Conservation (phyloP, 2,888 invertebrate species). For the Nudaria mundana region DNA sequence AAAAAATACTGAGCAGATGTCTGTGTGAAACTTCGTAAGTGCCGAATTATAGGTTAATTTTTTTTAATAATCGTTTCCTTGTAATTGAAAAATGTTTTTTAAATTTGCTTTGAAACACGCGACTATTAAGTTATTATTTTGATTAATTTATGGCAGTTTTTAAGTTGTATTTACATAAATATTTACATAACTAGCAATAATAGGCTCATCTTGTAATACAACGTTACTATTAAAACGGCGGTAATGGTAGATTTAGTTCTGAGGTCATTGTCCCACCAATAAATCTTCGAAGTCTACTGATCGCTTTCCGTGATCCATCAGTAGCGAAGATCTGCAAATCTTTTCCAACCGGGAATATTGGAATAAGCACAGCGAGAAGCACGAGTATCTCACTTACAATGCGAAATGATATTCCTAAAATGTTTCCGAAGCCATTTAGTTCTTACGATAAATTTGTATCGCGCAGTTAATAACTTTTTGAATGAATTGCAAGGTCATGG, state of each 20-base stretch:
- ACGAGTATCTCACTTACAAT: constrained; percentile 35
- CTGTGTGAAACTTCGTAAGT: constrained; percentile 25
- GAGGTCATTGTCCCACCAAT: too few relatives aligned
- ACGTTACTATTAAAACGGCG: too few relatives aligned
- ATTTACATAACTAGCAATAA: too few relatives aligned
- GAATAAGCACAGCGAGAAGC: constrained; percentile 40
- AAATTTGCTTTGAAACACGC: background rate
- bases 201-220: too few relatives aligned
- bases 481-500: too few relatives aligned
- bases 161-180: too few relatives aligned
- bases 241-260: too few relatives aligned
- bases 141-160: background rate
- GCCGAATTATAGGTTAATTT: constrained; percentile 12
- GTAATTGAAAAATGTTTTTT: constrained; percentile 14
- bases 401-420: constrained; percentile 46
- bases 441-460: constrained; percentile 13
- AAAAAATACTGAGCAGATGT: constrained; percentile 44
- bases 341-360: too few relatives aligned
- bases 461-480: background rate
- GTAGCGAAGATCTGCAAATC: too few relatives aligned
- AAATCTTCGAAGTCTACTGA: too few relatives aligned
- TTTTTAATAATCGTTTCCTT: constrained; percentile 15
- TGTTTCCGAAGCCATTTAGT: constrained; percentile 26
- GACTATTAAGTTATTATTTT: background rate
- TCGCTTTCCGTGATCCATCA: too few relatives aligned